A percentile compares a stretch with the other conserved stretches of the same genome.
Evolutionary conservation across 2,888 invertebrate species (phyloP).

Genomic region (Pheosia gnoma): DNA sequence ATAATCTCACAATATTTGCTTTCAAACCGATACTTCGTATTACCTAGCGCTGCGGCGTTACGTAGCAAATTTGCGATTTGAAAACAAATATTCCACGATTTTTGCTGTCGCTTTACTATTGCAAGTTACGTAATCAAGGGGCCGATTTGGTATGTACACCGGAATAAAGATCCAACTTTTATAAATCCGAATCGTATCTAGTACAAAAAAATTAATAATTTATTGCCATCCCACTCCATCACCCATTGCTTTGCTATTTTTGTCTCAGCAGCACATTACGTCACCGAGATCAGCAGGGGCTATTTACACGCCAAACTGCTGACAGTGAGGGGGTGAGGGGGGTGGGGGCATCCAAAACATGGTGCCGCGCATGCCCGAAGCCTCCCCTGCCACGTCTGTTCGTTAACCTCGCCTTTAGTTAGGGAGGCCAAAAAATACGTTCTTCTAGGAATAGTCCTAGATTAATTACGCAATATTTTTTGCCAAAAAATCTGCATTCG

Average conservation of each 20-base stretch:
- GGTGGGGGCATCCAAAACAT: constrained; percentile 33
- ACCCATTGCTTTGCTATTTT: neutral
- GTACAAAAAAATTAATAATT: too few species aligned
- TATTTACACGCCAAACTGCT: constrained; percentile 26
- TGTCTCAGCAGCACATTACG: constrained; percentile 18
- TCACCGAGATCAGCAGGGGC: constrained; percentile 22
- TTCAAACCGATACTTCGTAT: too few species aligned
- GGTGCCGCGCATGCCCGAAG: constrained; percentile 45
- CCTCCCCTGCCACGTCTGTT: constrained; percentile 51
- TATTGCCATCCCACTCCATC: neutral
- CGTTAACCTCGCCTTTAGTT: constrained; percentile 48
- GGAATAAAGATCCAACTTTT: too few species aligned
- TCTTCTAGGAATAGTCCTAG: neutral
- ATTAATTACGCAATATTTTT: neutral
- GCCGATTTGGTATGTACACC: too few species aligned
- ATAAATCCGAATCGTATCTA: too few species aligned
- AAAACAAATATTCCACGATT: too few species aligned
- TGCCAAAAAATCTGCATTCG: neutral
- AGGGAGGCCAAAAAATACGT: constrained; percentile 17
- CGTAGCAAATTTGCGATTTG: too few species aligned
- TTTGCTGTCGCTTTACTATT: too few species aligned
- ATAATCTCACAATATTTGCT: too few species aligned
- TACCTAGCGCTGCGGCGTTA: too few species aligned
- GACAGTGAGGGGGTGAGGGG: constrained; percentile 23
- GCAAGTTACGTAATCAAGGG: too few species aligned